These are phyloP conservation scores for Dryobates pubescens DNA, from an alignment of 2,797 vertebrate species.

Conservation along the genomic window DNA sequence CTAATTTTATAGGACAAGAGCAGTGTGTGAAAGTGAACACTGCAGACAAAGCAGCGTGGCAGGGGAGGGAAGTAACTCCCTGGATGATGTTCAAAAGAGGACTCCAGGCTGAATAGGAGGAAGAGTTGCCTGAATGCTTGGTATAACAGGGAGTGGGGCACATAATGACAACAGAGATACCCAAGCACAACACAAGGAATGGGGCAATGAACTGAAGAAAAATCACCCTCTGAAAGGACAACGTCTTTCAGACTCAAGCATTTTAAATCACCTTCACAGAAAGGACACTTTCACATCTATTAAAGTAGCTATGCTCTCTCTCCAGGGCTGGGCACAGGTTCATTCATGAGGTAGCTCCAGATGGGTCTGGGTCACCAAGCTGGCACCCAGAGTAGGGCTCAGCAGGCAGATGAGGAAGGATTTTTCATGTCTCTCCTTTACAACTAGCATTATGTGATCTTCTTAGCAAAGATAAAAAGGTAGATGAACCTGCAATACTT, in stretches of 20 bases:
- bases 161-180: background rate
- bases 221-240: background rate
- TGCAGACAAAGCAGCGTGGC: background rate
- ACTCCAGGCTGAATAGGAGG: background rate
- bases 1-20: constrained; percentile 42
- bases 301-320: background rate
- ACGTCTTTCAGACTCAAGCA: background rate
- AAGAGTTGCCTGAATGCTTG: background rate
- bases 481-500: background rate
- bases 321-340: background rate
- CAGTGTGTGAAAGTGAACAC: background rate
- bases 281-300: background rate
- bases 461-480: background rate
- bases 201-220: background rate
- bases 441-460: background rate
- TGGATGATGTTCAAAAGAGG: background rate
- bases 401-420: background rate
- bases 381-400: background rate
- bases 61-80: background rate
- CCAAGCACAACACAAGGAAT: background rate
- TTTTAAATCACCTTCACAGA: background rate
- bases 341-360: background rate
- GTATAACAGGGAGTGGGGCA: background rate
- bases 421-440: background rate
- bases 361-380: background rate